Evolutionary conservation across 1,140 invertebrate species (phyloP).

Genomic region (Brachionus calyciflorus): DNA sequence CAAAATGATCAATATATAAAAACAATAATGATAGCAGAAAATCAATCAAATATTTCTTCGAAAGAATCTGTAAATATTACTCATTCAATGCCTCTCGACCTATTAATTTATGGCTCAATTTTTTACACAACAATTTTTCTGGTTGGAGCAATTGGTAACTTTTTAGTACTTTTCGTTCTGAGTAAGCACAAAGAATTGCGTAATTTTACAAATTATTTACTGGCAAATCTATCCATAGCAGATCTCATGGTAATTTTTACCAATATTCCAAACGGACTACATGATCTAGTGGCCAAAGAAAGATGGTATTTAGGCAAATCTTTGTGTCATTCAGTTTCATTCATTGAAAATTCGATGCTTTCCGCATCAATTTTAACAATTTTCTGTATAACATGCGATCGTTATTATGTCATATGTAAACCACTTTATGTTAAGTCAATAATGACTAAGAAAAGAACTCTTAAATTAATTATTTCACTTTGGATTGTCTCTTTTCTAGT

Average conservation of each 20-base stretch:
- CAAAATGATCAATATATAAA: too few relatives aligned
- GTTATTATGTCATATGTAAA: constrained; percentile 30
- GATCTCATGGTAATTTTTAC: constrained; percentile 51
- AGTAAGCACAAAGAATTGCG: constrained; percentile 83
- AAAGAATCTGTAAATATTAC: too few relatives aligned
- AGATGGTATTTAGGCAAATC: constrained; percentile 42
- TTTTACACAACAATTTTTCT: constrained; percentile 79
- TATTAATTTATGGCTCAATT: constrained; percentile 52
- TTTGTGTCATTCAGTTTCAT: constrained; percentile 3
- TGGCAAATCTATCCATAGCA: constrained; percentile 60
- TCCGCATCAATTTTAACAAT: constrained; percentile 39
- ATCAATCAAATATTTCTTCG: too few relatives aligned
- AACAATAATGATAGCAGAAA: too few relatives aligned
- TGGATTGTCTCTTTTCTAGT: not conserved
- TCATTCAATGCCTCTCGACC: constrained; percentile 40
- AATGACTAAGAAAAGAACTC: not conserved
- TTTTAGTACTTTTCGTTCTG: constrained; percentile 85
- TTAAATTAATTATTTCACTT: constrained; percentile 1
- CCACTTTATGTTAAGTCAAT: constrained; percentile 4
- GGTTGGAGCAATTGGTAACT: constrained; percentile 80
- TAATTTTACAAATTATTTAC: constrained; percentile 88
- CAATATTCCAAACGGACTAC: constrained; percentile 21
- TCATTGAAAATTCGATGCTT: constrained; percentile 27
- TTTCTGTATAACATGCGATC: constrained; percentile 38
- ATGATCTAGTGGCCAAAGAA: constrained; percentile 44